These are phyloP conservation scores for Sarcophaga variegata DNA, from an alignment of 2,888 invertebrate species.

Conservation along the genomic window DNA sequence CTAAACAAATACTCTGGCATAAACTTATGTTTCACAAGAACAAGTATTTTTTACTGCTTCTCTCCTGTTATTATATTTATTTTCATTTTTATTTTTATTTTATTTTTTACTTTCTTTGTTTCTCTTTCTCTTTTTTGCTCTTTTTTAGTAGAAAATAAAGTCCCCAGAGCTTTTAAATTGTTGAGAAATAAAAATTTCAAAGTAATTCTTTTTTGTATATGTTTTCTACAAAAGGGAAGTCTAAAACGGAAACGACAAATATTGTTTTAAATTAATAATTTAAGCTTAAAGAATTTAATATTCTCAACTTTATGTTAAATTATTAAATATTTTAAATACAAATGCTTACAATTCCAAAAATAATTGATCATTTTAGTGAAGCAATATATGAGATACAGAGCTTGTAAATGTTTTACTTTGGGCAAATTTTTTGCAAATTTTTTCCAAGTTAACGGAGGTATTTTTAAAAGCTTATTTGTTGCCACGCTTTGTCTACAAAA, in stretches of 20 bases:
- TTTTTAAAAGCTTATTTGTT: no score
- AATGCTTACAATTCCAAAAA: no score
- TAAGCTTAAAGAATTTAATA: no score
- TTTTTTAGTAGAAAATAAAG: slow-evolving; percentile 11
- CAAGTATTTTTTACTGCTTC: background rate
- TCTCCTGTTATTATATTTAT: background rate
- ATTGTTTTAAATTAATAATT: no score
- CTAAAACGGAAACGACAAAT: no score
- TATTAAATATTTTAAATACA: slow-evolving; percentile 16
- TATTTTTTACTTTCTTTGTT: background rate
- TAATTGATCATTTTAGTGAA: no score
- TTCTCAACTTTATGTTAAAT: background rate
- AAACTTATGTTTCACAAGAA: background rate
- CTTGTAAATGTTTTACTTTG: no score
- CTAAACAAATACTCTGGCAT: background rate
- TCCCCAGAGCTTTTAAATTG: slow-evolving; percentile 39
- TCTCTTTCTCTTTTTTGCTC: background rate
- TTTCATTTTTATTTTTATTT: background rate
- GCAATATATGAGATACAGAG: no score
- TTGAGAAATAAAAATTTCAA: slow-evolving; percentile 1
- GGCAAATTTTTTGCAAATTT: no score
- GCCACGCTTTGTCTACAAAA: no score
- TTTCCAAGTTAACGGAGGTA: no score
- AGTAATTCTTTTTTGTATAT: background rate
- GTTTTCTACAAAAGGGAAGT: no score